A percentile compares a stretch with the other conserved stretches of the same genome.
phyloP scores from a whole-genome alignment of 2,888 invertebrate genomes.

The Odontocolon sp. region DNA sequence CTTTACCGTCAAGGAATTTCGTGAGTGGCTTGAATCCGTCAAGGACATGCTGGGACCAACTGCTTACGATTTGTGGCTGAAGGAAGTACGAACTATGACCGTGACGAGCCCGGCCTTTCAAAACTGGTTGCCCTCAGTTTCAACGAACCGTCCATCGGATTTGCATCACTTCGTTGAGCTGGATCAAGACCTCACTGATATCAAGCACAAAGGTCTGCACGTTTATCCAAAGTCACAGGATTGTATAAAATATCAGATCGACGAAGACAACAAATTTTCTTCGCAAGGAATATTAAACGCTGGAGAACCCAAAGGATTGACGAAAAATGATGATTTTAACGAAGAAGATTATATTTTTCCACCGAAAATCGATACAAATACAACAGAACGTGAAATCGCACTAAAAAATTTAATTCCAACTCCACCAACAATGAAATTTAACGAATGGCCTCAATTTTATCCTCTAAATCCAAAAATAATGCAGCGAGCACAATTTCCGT shows the following conservation, averaged over 20 bases:
- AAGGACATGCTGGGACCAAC: conserved; percentile 63
- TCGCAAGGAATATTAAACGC: neutral
- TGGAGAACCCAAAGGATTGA: neutral
- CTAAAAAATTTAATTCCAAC: neutral
- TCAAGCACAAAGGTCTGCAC: neutral
- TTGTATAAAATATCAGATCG: neutral
- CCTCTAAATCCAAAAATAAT: neutral
- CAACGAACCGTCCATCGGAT: conserved; percentile 25
- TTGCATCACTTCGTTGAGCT: conserved; percentile 23
- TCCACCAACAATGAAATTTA: neutral
- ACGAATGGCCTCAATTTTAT: conserved; percentile 24
- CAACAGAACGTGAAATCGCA: neutral
- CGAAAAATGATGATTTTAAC: neutral
- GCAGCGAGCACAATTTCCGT: conserved; percentile 4
- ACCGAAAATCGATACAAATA: conserved; percentile 11
- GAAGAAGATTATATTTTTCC: conserved; percentile 4
- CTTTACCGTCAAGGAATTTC: conserved; percentile 64
- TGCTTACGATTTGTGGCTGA: conserved; percentile 67
- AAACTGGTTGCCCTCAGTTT: conserved; percentile 63
- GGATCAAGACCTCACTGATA: neutral
- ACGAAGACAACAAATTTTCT: conserved; percentile 2
- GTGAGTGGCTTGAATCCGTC: conserved; percentile 69
- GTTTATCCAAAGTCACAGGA: neutral
- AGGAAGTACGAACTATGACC: conserved; percentile 64
- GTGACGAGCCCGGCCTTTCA: conserved; percentile 63